Evolutionary conservation across 2,888 invertebrate species (phyloP).

Genomic region (Pristionchus entomophagus): DNA sequence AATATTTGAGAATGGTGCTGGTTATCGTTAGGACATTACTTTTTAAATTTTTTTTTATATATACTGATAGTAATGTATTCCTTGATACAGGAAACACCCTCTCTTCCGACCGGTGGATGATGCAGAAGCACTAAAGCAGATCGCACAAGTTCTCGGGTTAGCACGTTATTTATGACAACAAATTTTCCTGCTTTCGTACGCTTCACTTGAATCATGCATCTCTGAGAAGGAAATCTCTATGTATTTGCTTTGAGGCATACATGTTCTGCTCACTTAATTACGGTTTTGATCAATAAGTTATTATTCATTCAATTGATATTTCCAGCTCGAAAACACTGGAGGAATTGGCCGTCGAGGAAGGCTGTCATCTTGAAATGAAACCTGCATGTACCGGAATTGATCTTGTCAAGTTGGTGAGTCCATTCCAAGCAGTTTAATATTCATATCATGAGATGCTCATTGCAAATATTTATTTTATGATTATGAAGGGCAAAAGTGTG

Average conservation of each 20-base stretch:
- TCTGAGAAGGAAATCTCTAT: too few species aligned
- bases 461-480: too few species aligned
- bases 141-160: constrained; percentile 45
- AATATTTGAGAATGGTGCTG: too few species aligned
- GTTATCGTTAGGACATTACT: too few species aligned
- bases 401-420: constrained; percentile 52
- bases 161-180: not conserved
- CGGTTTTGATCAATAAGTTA: not conserved
- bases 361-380: constrained; percentile 15
- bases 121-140: constrained; percentile 53
- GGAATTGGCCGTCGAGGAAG: constrained; percentile 26
- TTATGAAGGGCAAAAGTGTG: not conserved
- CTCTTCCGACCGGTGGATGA: constrained; percentile 54
- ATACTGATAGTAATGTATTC: not conserved
- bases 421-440: too few species aligned
- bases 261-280: too few species aligned
- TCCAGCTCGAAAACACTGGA: constrained; percentile 13
- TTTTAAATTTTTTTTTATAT: constrained; percentile 4
- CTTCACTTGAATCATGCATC: not conserved
- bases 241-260: not conserved
- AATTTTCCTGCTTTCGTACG: not conserved
- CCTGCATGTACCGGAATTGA: constrained; percentile 52
- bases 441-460: too few species aligned
- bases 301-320: not conserved
- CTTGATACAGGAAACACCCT: constrained; percentile 48